Base-by-base conservation (phyloP, 2,888 invertebrate genomes). In the Cenopis cana region DNA sequence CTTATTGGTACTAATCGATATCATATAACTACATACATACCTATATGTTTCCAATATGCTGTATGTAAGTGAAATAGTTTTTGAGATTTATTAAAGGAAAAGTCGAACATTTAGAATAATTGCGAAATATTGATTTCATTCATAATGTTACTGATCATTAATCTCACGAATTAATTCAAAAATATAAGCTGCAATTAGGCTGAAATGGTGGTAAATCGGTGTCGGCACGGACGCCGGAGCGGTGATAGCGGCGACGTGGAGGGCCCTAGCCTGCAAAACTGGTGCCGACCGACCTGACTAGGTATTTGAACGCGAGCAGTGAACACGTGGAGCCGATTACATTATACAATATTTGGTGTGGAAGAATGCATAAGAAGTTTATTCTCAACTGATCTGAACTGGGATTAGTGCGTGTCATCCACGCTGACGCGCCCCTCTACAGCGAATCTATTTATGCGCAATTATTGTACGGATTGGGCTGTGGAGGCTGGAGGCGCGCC, bases 201-300 rank as follows among this genome's bases (percentile, higher is more conserved):
- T 64, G 38, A 64, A 64, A 38, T 18, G 38, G 36, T 52, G 20
- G 33, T 52, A 38, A 38, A 54, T 5, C 52, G 38, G 38, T 54
- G 54, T 52, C 38, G 36, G 18, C 52, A 55, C 54, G 36, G n/a
- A n/a, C n/a, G n/a, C n/a, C 57, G 36, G 65, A 4, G 18, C 59
- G 38, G 55, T 29, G n/a, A 41, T 29, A 46, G 24, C 49, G 46
- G 9, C 52, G 57, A 29, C 57, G 64, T 54, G 52, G 41, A 69
- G 69, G 64, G 69, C 69, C 69, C 69, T 69, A 64, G 41, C 69
- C 64, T 11, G 69, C 69, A 69, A 69, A 69, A 69, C 69, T 69
- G 65, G n/a, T 46, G 46, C 36, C 57, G 67, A 62, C 56, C 50
- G 69, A 65, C 65, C 69, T 69, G 69, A 69, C 69, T 69, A 69